Evolutionary conservation across 2,888 invertebrate genomes (phyloP).

Genomic region (Seladonia tumulorum): DNA sequence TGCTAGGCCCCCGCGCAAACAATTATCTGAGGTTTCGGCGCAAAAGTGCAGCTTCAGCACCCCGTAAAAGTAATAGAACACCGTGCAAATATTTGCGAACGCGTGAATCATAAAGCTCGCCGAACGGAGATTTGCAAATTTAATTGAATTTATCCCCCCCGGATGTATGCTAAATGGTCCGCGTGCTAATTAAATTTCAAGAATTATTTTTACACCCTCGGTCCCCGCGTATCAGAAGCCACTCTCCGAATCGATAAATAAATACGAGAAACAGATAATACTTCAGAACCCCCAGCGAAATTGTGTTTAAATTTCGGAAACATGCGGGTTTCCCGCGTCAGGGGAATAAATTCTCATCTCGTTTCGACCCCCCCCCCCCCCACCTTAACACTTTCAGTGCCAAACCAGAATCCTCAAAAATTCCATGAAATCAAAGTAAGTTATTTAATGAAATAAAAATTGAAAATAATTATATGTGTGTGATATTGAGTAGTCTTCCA

Average conservation of each 20-base stretch:
- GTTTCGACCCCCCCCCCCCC: too few species aligned
- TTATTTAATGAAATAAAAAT: too few species aligned
- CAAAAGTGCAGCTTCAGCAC: conserved; percentile 46
- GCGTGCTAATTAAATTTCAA: conserved; percentile 37
- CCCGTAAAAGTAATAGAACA: conserved; percentile 52
- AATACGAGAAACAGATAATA: neutral
- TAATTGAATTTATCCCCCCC: conserved; percentile 44
- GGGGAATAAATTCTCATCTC: neutral
- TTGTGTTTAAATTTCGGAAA: neutral
- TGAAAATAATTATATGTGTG: too few species aligned
- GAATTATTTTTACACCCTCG: conserved; percentile 1
- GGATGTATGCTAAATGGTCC: neutral
- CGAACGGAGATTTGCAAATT: conserved; percentile 30
- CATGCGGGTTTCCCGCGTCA: neutral
- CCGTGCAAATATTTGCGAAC: conserved; percentile 51
- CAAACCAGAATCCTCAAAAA: too few species aligned
- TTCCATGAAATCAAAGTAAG: too few species aligned
- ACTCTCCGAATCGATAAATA: neutral
- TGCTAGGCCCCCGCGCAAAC: conserved; percentile 35
- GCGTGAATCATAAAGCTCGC: conserved; percentile 31
- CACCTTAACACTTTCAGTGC: too few species aligned
- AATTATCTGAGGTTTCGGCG: conserved; percentile 26
- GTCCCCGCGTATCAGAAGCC: neutral
- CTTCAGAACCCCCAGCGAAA: neutral
- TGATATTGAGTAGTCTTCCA: too few species aligned